These are phyloP conservation scores for Darevskia nairensis DNA, from an alignment of 2,797 vertebrate species.

Conservation along the genomic window DNA sequence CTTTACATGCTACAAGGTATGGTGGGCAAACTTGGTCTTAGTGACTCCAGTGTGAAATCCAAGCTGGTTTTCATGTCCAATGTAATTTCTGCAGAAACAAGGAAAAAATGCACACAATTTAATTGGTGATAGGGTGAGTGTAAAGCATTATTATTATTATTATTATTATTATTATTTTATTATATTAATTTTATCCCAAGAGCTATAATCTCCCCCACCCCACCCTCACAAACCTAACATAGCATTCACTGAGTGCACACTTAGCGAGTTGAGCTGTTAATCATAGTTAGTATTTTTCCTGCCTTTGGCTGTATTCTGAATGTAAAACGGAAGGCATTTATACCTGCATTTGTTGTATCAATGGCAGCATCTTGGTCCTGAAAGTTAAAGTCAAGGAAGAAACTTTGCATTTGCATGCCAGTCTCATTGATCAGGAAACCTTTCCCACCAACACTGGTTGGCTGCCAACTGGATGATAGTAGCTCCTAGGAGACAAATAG, in stretches of 20 bases:
- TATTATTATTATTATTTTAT: too few relatives aligned
- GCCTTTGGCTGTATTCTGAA: neutral
- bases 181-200: neutral
- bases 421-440: conserved; percentile 87
- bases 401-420: conserved; percentile 67
- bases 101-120: neutral
- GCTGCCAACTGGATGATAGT: conserved; percentile 71
- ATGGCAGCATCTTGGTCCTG: conserved; percentile 59
- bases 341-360: conserved; percentile 56
- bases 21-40: conserved; percentile 66
- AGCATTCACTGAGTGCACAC: neutral
- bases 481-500: neutral
- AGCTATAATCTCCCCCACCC: neutral
- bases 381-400: conserved; percentile 61
- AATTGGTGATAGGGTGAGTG: neutral
- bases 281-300: neutral
- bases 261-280: neutral
- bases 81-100: conserved; percentile 65
- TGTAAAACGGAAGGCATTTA: neutral
- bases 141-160: neutral
- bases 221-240: neutral
- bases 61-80: conserved; percentile 62
- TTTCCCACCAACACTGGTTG: conserved; percentile 73
- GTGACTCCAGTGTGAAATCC: conserved; percentile 64
- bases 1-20: conserved; percentile 74